Evolutionary conservation across 2,797 vertebrate genomes (phyloP), one percentile per base, ranked within the genome.

Genomic region (Chromis chromis): DNA sequence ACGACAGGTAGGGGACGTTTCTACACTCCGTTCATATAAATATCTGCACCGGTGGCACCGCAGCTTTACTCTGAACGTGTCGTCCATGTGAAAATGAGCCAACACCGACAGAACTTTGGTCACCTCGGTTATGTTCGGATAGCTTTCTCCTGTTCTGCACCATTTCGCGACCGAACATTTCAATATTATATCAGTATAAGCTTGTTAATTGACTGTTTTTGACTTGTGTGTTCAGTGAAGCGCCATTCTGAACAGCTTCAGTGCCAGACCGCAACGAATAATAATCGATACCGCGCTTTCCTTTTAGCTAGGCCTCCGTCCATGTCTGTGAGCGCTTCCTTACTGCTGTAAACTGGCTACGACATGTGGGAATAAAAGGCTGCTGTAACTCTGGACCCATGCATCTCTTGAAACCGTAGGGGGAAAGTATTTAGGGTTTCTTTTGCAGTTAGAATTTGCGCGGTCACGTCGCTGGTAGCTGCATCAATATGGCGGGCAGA

Each of bases 401-500:
- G 0, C 31, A 2, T 8, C 0, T 0, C 2, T 1, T 9, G 2
- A 0, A 46, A 39, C 1, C 4, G 2, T 40, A 5, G 1, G 3
- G 39, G 12, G 6, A 0, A 3, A 9, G 13, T 12, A 0, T 40
- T 31, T 4, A 2, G 1, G 11, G 31, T 36, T 46, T 31, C 4
- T 24, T 48, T 44, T n/a, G 13, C 3, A 9, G 17, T 16, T 1
- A 21, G 16, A 58, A 12, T 87, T 90, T 67, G 83, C 84, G 90
- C 88, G 85, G 73, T 81, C 40, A 1, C 1, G 3, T 1, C 0
- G 53, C 66, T 65, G 39, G 14, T 46, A 11, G 48, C 46, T 53
- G 39, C 65, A 12, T 54, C 54, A 89, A 85, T 79, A 88, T 91
- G 90, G 90, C 89, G 90, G 87, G 85, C 57, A 83, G 21, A 42